Base-by-base conservation (phyloP, 2,797 vertebrate genomes). In the Petrocephalus schoutedeni region DNA sequence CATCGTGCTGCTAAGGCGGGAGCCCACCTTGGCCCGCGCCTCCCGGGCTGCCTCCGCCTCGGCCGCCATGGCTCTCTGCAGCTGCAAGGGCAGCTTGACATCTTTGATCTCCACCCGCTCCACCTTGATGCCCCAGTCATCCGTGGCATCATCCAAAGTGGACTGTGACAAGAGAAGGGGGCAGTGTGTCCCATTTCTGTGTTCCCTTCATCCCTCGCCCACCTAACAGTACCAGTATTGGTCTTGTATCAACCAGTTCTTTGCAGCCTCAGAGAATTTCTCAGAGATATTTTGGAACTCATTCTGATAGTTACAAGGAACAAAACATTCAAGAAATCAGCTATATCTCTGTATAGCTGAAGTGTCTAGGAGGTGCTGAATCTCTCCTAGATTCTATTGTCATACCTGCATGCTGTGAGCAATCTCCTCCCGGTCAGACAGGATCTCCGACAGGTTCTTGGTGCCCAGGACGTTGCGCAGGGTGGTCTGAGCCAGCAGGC, bases 41-140 rank as follows among this genome's bases (percentile, higher is more conserved):
- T 99, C 98, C 0, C 98, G 95, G 14, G 95, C 91, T 0, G 98
- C 98, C 94, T 99, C 98, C 0, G 98, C 98, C 28, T 71, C 64
- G 0, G 64, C 64, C 0, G 64, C 64, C 64, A 71, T 71, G 64
- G 64, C 64, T 28, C 90, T 99, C 96, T 99, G 98, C 32, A 99
- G 96, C 95, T 99, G 98, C 10, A 95, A 58, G 0, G 98, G 98
- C 3, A 99, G 94, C 88, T 99, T 99, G 91, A 98, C 97, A 0
- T 99, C 98, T 93, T 99, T 99, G 89, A 99, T 99, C 92, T 99
- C 98, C 93, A 99, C 98, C 0, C 98, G 97, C 91, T 99, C 97
- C 92, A 99, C 98, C 92, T 99, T 99, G 90, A 99, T 99, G 1
- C 98, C 98, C 98, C 98, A 99, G 19, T 97, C 92, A 0, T 99